A percentile compares a stretch with the other conserved stretches of the same genome.
phyloP scores from a whole-genome alignment of 1,140 invertebrate genomes.

The Colletes latitarsis region DNA sequence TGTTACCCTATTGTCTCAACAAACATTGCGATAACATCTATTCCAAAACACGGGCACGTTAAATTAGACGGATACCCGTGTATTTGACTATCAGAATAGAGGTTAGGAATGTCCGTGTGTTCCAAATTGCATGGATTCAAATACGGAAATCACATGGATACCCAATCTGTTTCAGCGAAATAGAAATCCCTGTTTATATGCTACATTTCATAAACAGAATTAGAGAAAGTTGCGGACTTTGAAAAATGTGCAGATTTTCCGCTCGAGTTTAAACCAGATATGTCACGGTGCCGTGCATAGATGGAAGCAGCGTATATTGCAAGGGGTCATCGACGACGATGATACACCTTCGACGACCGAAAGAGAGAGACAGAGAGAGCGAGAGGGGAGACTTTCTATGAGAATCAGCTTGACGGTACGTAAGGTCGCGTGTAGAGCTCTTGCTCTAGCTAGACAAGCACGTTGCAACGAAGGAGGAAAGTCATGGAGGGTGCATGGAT shows the following conservation, averaged over 20 bases:
- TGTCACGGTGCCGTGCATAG: constrained; percentile 34
- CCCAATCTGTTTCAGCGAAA: too few relatives aligned
- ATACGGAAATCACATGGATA: too few relatives aligned
- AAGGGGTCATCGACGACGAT: constrained; percentile 20
- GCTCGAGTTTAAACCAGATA: constrained; percentile 23
- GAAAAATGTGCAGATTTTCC: neutral
- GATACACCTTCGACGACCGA: constrained; percentile 22
- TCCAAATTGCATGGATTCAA: too few relatives aligned
- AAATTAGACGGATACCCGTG: too few relatives aligned
- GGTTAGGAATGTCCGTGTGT: too few relatives aligned
- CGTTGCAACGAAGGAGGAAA: constrained; percentile 45
- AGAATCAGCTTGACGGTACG: constrained; percentile 35
- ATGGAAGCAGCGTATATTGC: constrained; percentile 24
- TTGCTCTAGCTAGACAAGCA: constrained; percentile 54
- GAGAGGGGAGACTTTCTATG: neutral
- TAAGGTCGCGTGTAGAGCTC: constrained; percentile 43
- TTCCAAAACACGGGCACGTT: too few relatives aligned
- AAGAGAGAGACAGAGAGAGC: neutral
- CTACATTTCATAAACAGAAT: too few relatives aligned
- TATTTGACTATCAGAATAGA: too few relatives aligned
- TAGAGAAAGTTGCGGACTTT: neutral
- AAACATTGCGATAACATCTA: too few relatives aligned
- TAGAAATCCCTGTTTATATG: too few relatives aligned
- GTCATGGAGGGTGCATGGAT: constrained; percentile 67
- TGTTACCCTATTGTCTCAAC: too few relatives aligned